Percentiles rank a stretch among this genome's conserved stretches.
Conservation (phyloP, 2,113 vertebrate species). For the Ariopsis seemanni region DNA sequence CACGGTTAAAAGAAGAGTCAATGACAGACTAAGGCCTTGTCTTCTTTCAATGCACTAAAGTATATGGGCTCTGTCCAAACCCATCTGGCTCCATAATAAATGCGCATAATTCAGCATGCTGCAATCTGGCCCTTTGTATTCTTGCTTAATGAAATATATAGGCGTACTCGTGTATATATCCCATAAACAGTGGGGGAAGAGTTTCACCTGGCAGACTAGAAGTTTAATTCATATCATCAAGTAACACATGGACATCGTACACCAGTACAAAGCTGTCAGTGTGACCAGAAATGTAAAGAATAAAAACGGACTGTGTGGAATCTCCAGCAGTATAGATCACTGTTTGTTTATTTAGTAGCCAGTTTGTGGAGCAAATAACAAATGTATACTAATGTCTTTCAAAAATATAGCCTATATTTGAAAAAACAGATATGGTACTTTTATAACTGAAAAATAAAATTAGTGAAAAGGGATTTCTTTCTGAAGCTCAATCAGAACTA, state of each 20-base stretch:
- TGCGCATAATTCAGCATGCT: constrained; percentile 51
- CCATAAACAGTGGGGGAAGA: background rate
- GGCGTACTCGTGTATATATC: background rate
- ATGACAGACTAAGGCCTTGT: background rate
- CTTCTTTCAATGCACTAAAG: constrained; percentile 32
- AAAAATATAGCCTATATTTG: background rate
- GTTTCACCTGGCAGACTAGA: background rate
- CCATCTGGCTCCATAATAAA: constrained; percentile 57
- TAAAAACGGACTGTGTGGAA: background rate
- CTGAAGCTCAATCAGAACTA: background rate
- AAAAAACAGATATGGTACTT: no score
- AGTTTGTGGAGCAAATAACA: background rate
- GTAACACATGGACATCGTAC: background rate
- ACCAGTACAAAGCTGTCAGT: background rate
- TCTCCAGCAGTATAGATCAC: background rate
- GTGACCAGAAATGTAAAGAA: background rate
- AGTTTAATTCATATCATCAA: background rate
- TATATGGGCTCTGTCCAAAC: constrained; percentile 29
- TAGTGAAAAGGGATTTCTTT: background rate
- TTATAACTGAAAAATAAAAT: background rate
- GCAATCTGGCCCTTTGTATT: constrained; percentile 49
- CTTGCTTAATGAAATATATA: constrained; percentile 18
- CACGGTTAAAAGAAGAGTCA: background rate
- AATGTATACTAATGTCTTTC: background rate
- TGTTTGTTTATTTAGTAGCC: background rate